These are phyloP conservation scores for Pseudochirops cupreus DNA, from an alignment of 2,797 vertebrate species.

Conservation along the genomic window DNA sequence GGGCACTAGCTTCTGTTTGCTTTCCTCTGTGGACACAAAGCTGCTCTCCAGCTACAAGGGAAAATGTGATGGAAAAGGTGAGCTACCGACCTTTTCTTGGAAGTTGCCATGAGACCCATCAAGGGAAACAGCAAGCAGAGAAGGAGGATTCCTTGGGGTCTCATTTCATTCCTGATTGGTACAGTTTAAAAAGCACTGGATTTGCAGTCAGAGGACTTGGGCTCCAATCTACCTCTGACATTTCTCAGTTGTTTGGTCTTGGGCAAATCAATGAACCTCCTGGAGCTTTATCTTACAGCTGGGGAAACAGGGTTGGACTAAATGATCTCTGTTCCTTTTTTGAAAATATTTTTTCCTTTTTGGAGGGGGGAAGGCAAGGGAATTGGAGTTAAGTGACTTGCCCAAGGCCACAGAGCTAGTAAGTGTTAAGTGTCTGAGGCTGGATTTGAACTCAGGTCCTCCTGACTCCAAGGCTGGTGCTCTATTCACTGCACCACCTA, in stretches of 20 bases:
- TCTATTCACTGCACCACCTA: no score
- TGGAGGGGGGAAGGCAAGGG: no score
- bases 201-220: neutral
- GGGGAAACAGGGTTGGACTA: neutral
- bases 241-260: neutral
- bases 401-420: no score
- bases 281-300: neutral
- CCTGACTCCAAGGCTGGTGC: no score
- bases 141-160: neutral
- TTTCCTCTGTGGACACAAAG: slow-evolving; percentile 97
- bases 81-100: neutral
- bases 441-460: no score
- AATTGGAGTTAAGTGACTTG: no score
- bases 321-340: neutral
- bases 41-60: slow-evolving; percentile 94
- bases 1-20: slow-evolving; percentile 97
- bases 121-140: neutral
- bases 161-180: neutral
- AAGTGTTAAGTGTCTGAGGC: no score
- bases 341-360: no score
- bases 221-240: neutral
- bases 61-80: neutral
- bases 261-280: neutral
- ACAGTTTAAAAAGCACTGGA: neutral
- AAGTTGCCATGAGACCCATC: fast-evolving